Base-by-base conservation (phyloP, 1,140 invertebrate species). In the Drosophila ironensis region DNA sequence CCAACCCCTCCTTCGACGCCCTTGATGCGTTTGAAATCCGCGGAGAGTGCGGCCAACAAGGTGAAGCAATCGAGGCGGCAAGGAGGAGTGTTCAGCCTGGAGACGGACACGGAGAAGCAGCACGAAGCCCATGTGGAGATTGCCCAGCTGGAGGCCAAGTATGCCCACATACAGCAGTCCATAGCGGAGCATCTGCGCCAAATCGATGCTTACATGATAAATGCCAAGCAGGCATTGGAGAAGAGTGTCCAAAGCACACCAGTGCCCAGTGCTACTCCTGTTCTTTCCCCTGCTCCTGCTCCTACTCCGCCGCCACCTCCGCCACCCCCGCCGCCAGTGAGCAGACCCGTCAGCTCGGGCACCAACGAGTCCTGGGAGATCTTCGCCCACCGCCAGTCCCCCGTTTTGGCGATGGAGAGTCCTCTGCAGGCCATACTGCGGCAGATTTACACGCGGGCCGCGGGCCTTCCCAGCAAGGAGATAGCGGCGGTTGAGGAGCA, bases 141-240 rank as follows among this genome's bases (percentile, higher is more conserved):
- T 24, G 75, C 87, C 2, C 72, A 84, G 6, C 54, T 89, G 30
- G 87, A 88, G 59, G 78, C 87, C 6, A 89, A 89, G 57, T 89
- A 88, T 44, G 88, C 72, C 1, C 71, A 86, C 38, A 89, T 89
- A 8, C 88, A 89, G 46, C 77, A 89, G 45, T 89, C 88, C n/a
- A 89, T 89, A 38, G 68, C 81, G 8, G 86, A 88, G 56, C 88
- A 89, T 41, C 68, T 89, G 22, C 70, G 71, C 42, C 84, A 88
- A 52, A 89, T 89, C 7, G 88, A 89, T 48, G 54, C 81, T 2
- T 89, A 89, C 25, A 89, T 89, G 86, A 77, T 88, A 47, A 88
- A 87, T 27, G 88, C 88, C 12, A 89, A 89, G 53, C 52, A 48
- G 2, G 88, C 88, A 8, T 41, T 89, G 38, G 86, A 88, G 38